Base-by-base conservation (phyloP, 2,888 invertebrate genomes). In the Chrysolina americana region DNA sequence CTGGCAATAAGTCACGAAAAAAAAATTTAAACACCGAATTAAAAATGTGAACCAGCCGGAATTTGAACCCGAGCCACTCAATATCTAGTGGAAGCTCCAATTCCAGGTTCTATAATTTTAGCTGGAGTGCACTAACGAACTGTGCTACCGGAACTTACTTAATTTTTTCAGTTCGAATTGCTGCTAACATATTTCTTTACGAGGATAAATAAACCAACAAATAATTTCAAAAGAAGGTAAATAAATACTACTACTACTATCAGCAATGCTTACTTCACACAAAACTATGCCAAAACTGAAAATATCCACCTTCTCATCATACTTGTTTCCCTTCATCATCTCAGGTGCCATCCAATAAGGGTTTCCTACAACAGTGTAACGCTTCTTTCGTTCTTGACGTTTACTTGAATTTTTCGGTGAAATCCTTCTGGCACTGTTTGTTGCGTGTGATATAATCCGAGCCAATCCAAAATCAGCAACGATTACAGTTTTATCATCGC, bases 301-400 rank as follows among this genome's bases (percentile, higher is more conserved):
- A 76, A 98, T 94, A 85, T 98, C 98, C 0, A 98, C 98, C 88
- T 97, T 97, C 87, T 98, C 98, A 85, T 98, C 98, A 87, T 98
- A 98, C 79, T 95, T 95, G 84, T 96, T 95, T 21, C 97, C 97
- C 87, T 95, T 96, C 96, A 98, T 96, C 98, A 98, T 98, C 88
- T 98, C 98, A 0, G 98, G 98, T 0, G 98, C 98, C 98, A 98
- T 98, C 97, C 98, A 98, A 88, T 97, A 98, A 0, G 98, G 98
- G 90, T 97, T 98, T 1, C 98, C 98, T 0, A 98, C 98, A 41
- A 98, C 97, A 0, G 98, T 98, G 87, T 98, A 98, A 15, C 98
- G 91, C 86, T 97, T 97, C 81, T 96, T 92, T 0, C 96, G 89
- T 82, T 94, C 92, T 75, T 93, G 83, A 17, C 81, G 91, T 68